A percentile compares a stretch with the other conserved stretches of the same genome.
phyloP scores from a whole-genome alignment of 2,113 vertebrate genomes.

The Cebidichthys violaceus region DNA sequence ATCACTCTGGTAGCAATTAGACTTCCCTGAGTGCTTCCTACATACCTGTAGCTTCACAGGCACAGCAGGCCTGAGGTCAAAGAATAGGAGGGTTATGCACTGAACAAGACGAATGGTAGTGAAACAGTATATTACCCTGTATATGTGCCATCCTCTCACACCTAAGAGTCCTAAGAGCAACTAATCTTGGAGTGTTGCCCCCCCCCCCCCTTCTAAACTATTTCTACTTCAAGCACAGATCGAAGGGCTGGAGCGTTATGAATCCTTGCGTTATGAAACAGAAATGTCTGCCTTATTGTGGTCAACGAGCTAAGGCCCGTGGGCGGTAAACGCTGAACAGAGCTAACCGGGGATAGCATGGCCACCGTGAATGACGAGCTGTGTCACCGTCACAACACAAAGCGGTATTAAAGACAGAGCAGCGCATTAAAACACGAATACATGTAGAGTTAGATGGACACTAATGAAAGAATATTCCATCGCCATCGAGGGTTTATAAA shows the following conservation, averaged over 20 bases:
- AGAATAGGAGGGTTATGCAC: constrained; percentile 46
- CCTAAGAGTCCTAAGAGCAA: constrained; percentile 43
- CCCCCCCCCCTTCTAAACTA: constrained; percentile 29
- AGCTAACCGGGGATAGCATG: constrained; percentile 42
- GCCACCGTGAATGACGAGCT: constrained; percentile 55
- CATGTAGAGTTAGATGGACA: constrained; percentile 49
- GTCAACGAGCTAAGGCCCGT: constrained; percentile 1
- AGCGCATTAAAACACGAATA: constrained; percentile 64
- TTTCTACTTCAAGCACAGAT: constrained; percentile 20
- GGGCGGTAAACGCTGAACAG: constrained; percentile 26
- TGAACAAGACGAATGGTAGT: constrained; percentile 57
- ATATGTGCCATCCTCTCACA: constrained; percentile 26
- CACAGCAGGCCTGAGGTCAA: constrained; percentile 54
- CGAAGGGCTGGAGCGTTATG: constrained; percentile 6
- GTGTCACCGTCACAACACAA: constrained; percentile 63
- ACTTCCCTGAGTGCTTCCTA: constrained; percentile 56
- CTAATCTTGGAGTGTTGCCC: constrained; percentile 27
- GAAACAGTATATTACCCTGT: constrained; percentile 32
- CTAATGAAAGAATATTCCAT: constrained; percentile 75
- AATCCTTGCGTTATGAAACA: constrained; percentile 12
- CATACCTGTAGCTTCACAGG: constrained; percentile 57
- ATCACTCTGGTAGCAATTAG: constrained; percentile 70
- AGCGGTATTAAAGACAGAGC: constrained; percentile 55
- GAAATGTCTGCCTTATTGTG: constrained; percentile 26
- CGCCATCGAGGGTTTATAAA: constrained; percentile 69